A percentile compares a stretch with the other conserved stretches of the same genome.
These are phyloP conservation scores for Hestina assimilis DNA, from an alignment of 1,140 invertebrate genomes.

Conservation along the genomic window DNA sequence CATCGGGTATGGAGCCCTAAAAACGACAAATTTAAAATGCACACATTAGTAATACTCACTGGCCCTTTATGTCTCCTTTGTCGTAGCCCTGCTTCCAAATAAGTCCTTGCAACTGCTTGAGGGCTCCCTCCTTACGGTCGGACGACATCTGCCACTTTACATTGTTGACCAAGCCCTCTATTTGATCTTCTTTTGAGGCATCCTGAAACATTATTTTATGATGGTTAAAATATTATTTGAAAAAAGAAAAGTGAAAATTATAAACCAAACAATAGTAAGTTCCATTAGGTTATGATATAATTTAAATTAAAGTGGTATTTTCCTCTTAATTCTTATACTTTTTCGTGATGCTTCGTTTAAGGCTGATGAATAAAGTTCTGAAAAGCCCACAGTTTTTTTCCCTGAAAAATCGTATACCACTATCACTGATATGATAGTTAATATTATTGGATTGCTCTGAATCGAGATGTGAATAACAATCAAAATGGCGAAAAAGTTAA, in stretches of 20 bases:
- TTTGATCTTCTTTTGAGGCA: constrained; percentile 78
- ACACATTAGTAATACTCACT: constrained; percentile 83
- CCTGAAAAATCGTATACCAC: no score
- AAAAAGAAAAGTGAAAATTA: background rate
- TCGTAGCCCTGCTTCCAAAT: constrained; percentile 93
- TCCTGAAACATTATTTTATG: constrained; percentile 47
- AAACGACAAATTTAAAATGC: background rate
- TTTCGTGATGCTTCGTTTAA: no score
- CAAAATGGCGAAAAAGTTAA: no score
- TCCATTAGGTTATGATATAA: no score
- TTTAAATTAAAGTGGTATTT: no score
- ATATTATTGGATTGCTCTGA: no score
- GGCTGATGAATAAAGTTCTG: no score
- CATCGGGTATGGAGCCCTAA: background rate
- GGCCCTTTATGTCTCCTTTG: constrained; percentile 87
- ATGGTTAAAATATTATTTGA: background rate
- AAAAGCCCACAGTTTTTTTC: no score
- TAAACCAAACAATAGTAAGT: no score
- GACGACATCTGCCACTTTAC: constrained; percentile 89
- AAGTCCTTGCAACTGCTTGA: constrained; percentile 93
- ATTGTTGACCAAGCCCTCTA: constrained; percentile 81
- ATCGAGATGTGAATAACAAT: no score
- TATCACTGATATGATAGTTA: no score
- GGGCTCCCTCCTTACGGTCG: constrained; percentile 87
- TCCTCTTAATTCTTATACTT: no score